phyloP scores from a whole-genome alignment of 1,140 invertebrate species.

The Scaptodrosophila lebanonensis region DNA sequence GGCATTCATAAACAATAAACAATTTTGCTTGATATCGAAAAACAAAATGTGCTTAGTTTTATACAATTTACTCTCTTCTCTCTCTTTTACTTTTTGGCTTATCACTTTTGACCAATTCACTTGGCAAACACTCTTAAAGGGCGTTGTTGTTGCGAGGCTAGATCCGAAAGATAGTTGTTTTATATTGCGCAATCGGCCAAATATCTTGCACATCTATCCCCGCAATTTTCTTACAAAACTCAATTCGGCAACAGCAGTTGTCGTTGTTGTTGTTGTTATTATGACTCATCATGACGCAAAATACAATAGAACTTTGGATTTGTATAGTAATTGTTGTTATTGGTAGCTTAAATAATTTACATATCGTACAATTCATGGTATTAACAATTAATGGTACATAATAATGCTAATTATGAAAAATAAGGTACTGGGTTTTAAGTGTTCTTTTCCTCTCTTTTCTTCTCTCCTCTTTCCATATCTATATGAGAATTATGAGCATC shows the following conservation, averaged over 20 bases:
- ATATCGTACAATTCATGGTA: constrained; percentile 63
- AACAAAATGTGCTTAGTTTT: neutral
- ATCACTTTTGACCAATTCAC: too few relatives aligned
- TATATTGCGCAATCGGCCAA: too few relatives aligned
- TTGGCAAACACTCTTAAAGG: too few relatives aligned
- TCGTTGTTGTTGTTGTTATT: constrained; percentile 33
- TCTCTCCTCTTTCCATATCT: constrained; percentile 31
- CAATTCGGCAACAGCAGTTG: neutral
- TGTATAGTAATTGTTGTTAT: constrained; percentile 8
- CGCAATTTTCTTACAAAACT: too few relatives aligned
- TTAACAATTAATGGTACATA: constrained; percentile 74
- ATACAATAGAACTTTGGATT: constrained; percentile 61
- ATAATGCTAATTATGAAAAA: constrained; percentile 75
- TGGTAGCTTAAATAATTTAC: constrained; percentile 69
- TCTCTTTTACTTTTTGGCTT: constrained; percentile 3
- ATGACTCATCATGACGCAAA: too few relatives aligned
- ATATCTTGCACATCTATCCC: too few relatives aligned
- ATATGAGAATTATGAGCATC: constrained; percentile 51
- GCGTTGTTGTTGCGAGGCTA: too few relatives aligned
- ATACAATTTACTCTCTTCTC: constrained; percentile 6
- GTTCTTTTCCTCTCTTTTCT: constrained; percentile 26
- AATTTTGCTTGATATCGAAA: constrained; percentile 2
- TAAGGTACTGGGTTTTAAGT: constrained; percentile 77
- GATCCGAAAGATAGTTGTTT: too few relatives aligned
- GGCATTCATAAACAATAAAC: constrained; percentile 57